Conservation (phyloP, 2,797 vertebrate genomes). For the Phoebastria nigripes region DNA sequence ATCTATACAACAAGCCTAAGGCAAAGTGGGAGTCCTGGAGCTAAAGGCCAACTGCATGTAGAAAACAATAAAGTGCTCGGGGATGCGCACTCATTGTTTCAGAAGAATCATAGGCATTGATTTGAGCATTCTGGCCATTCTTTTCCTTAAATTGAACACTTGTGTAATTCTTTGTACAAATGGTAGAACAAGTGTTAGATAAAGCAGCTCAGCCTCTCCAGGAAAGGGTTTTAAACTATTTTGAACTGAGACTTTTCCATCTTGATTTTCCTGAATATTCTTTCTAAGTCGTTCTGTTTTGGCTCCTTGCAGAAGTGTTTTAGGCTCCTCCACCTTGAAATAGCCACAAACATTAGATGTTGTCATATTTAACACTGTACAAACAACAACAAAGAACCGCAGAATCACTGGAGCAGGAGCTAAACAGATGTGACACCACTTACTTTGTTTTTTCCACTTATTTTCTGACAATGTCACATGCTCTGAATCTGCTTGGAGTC, state of each 20-base stretch:
- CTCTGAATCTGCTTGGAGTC: neutral
- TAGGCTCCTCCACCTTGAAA: neutral
- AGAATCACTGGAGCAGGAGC: constrained; percentile 45
- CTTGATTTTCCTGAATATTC: neutral
- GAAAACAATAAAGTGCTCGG: neutral
- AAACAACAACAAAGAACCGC: constrained; percentile 14
- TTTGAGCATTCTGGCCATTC: neutral
- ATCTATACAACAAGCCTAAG: neutral
- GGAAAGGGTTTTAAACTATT: neutral
- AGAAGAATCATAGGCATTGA: neutral
- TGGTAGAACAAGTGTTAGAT: neutral
- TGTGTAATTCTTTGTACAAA: neutral
- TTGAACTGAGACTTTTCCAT: neutral
- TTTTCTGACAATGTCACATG: constrained; percentile 8
- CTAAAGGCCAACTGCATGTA: neutral
- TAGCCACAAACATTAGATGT: neutral
- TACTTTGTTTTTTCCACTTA: constrained; percentile 30
- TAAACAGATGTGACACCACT: constrained; percentile 46
- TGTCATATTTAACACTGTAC: neutral
- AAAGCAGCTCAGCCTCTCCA: neutral
- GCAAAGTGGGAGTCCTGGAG: neutral
- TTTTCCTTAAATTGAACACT: neutral
- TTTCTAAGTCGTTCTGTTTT: neutral
- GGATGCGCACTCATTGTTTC: neutral
- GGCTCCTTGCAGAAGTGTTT: neutral